Conservation (phyloP, 92 coral and sea anemone species). For the Actinernus sp. region DNA sequence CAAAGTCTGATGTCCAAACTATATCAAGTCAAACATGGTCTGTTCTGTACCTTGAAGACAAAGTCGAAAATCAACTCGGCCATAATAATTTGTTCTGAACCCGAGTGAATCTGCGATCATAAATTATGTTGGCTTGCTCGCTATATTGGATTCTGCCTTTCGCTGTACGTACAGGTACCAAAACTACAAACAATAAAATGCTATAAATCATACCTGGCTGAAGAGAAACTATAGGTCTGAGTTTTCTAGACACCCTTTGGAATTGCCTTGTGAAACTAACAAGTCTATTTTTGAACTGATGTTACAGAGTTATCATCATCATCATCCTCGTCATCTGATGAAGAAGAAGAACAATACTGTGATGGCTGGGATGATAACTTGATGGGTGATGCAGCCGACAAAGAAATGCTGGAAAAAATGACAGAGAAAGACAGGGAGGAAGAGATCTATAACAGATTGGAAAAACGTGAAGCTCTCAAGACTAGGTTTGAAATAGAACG, state of each 20-base stretch:
- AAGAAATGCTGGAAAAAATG: constrained; percentile 94
- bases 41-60: too few relatives aligned
- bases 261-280: not conserved
- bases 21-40: too few relatives aligned
- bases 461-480: constrained; percentile 94
- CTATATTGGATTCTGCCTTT: too few relatives aligned
- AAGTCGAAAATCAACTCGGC: too few relatives aligned
- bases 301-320: constrained; percentile 75
- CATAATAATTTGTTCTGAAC: not conserved
- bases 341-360: constrained; percentile 88
- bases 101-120: too few relatives aligned
- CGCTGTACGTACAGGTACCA: too few relatives aligned
- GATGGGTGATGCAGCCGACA: constrained; percentile 96
- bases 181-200: too few relatives aligned
- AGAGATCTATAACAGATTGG: constrained; percentile 94
- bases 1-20: too few relatives aligned
- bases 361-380: constrained; percentile 96
- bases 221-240: too few relatives aligned
- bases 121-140: too few relatives aligned
- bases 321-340: constrained; percentile 87
- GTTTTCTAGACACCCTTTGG: too few relatives aligned
- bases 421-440: constrained; percentile 97
- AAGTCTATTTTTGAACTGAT: not conserved
- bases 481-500: constrained; percentile 95
- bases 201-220: too few relatives aligned